Evolutionary conservation across 2,797 vertebrate species (phyloP), one percentile per base, ranked within the genome.

Genomic region (Gila robusta): DNA sequence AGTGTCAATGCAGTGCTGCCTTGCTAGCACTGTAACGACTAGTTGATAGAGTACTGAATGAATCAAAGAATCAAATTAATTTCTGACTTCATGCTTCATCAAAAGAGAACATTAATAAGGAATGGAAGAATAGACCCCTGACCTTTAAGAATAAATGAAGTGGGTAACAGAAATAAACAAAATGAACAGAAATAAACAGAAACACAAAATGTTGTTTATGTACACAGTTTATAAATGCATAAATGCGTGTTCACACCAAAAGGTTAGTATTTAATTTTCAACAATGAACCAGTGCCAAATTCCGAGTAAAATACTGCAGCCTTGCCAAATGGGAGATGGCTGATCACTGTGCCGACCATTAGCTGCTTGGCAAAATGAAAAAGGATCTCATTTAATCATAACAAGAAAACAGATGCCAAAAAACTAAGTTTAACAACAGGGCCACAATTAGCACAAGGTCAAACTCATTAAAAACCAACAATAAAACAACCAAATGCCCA

Each of bases 321-420:
- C 23, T 21, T 76, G 56, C 64, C 79, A 88, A 85, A 82, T 44
- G 70, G 82, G 59, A 69, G 77, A 54, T 4, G 23, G 52, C 73
- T 71, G 49, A 37, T 59, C 52, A 59, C 81, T 2, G 35, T 64
- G 35, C 70, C 26, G 14, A 79, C 62, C 59, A 81, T 79, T 83
- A 44, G 32, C 47, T 59, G 72, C 64, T 76, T 69, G 67, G 70
- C 81, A 37, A 78, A 64, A 16, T 6, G 14, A 77, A 77, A 77
- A 37, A 52, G 12, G 3, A 83, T 52, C 56, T 66, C 12, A 37
- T 66, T 66, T 66, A 26, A 69, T n/a, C 56, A 64, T n/a, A 47
- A 21, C 56, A 21, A 77, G 59, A 37, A 76, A 64, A 76, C 3
- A 5, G 17, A 83, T 26, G 28, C 62, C 28, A 37, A 77, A 70